Conservation (phyloP, 1,140 invertebrate genomes). For the Leptopilina clavipes region DNA sequence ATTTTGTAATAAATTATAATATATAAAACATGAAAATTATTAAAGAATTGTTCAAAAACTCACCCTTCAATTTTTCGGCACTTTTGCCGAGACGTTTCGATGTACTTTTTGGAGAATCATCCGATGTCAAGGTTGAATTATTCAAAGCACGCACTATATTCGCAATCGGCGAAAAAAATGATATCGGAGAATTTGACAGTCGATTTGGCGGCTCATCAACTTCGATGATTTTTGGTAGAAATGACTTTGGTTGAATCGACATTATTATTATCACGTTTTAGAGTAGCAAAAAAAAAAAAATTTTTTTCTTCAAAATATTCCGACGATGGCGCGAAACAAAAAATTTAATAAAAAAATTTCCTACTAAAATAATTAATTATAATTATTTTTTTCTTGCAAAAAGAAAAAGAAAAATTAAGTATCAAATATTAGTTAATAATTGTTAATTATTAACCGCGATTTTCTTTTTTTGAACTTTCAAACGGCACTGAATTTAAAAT, state of each 20-base stretch:
- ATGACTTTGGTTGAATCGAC: background rate
- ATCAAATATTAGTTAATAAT: background rate
- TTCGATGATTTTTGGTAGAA: slow-evolving; percentile 34
- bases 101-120: background rate
- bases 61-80: background rate
- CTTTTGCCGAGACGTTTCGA: background rate
- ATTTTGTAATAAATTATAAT: background rate
- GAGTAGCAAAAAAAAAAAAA: too few relatives aligned
- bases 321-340: background rate
- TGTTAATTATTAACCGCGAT: background rate
- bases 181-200: background rate
- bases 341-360: background rate
- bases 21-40: background rate
- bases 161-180: slow-evolving; percentile 51
- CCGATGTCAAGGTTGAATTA: slow-evolving; percentile 49
- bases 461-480: background rate
- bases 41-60: background rate
- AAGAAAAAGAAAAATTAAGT: background rate
- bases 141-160: slow-evolving; percentile 51
- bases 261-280: slow-evolving; percentile 20
- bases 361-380: background rate
- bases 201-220: slow-evolving; percentile 33
- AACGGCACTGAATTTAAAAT: background rate
- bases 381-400: too few relatives aligned
- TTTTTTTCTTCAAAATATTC: background rate